These are phyloP conservation scores for Sakesphorus luctuosus DNA, from an alignment of 2,113 vertebrate species.

Conservation along the genomic window DNA sequence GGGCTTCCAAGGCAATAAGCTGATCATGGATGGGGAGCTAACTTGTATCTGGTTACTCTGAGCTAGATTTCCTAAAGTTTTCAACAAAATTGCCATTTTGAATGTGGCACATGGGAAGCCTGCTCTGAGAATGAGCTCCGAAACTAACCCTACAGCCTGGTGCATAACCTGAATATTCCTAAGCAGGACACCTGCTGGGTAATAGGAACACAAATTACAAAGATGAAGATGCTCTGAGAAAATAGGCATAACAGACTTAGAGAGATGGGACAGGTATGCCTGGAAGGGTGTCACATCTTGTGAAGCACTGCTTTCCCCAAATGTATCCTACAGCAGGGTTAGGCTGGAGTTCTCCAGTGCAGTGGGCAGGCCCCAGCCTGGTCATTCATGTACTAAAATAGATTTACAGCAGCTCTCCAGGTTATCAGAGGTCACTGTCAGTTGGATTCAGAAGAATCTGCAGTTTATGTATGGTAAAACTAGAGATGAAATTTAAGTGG, in stretches of 20 bases:
- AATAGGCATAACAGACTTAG: neutral
- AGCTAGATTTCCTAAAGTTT: neutral
- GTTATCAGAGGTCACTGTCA: neutral
- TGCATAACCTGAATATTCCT: neutral
- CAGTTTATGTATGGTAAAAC: neutral
- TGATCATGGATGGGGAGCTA: neutral
- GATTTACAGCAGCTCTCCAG: neutral
- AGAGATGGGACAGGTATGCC: neutral
- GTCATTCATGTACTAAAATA: neutral
- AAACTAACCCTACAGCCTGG: neutral
- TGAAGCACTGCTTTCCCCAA: neutral
- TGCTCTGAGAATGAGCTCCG: neutral
- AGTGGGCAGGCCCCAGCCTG: neutral
- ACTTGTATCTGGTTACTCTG: neutral
- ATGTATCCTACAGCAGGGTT: neutral
- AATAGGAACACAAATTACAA: neutral
- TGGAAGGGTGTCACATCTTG: neutral
- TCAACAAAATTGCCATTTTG: neutral
- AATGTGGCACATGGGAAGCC: neutral
- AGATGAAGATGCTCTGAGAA: neutral
- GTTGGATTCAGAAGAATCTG: neutral
- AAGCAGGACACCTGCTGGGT: neutral
- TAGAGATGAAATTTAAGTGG: neutral
- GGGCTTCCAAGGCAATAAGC: neutral
- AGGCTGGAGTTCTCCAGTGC: neutral